phyloP scores from a whole-genome alignment of 2,113 vertebrate genomes.

The Acrocephalus arundinaceus region DNA sequence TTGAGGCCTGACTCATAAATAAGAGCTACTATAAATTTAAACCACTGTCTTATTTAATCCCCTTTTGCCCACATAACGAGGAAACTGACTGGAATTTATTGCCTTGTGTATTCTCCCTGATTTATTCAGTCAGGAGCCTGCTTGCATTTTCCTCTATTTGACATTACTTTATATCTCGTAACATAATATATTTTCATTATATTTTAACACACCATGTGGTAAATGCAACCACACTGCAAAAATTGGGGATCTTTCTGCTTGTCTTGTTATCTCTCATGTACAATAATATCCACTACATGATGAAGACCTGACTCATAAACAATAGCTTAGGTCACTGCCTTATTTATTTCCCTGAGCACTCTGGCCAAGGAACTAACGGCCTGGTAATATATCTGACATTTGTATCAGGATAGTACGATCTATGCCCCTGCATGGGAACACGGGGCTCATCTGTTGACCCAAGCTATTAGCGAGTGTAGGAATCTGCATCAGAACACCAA shows the following conservation, averaged over 20 bases:
- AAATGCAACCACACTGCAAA: conserved; percentile 5
- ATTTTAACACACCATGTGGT: conserved; percentile 58
- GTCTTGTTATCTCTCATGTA: conserved; percentile 14
- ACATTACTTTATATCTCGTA: conserved; percentile 61
- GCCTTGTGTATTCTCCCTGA: conserved; percentile 62
- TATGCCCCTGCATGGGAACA: conserved; percentile 2
- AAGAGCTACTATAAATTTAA: conserved; percentile 72
- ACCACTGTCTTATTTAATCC: conserved; percentile 70
- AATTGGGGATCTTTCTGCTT: conserved; percentile 34
- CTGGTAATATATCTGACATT: conserved; percentile 49
- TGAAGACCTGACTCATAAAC: conserved; percentile 50
- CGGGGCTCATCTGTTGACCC: conserved; percentile 17
- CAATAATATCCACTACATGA: conserved; percentile 13
- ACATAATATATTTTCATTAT: conserved; percentile 67
- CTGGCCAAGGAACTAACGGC: not conserved
- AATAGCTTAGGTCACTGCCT: conserved; percentile 20
- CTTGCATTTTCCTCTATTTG: conserved; percentile 67
- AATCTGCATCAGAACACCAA: not conserved
- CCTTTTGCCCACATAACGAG: conserved; percentile 68
- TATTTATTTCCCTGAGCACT: conserved; percentile 42
- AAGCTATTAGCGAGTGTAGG: not conserved
- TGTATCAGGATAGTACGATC: conserved; percentile 4
- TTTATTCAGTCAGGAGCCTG: conserved; percentile 71
- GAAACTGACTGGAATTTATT: conserved; percentile 72
- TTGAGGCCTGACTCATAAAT: conserved; percentile 74